These are phyloP conservation scores for Balanococcus diminutus DNA, from an alignment of 2,888 invertebrate species.

Conservation along the genomic window DNA sequence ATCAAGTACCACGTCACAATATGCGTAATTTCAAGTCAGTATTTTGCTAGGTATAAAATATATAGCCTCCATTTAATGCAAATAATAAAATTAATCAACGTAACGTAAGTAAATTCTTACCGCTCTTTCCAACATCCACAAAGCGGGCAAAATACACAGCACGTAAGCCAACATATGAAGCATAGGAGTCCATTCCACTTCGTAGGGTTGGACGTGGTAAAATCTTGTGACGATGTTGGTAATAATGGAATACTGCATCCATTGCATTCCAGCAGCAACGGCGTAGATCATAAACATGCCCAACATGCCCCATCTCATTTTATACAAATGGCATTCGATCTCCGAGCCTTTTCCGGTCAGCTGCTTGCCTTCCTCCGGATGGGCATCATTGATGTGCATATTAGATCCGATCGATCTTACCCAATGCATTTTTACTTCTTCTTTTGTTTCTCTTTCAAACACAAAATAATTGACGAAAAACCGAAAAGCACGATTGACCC, in stretches of 20 bases:
- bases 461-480: conserved; percentile 4
- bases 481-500: conserved; percentile 32
- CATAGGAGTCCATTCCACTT: conserved; percentile 97
- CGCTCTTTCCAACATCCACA: conserved; percentile 91
- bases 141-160: conserved; percentile 95
- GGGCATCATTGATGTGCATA: neutral
- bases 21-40: too few relatives aligned
- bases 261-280: conserved; percentile 91
- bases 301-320: conserved; percentile 83
- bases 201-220: conserved; percentile 72
- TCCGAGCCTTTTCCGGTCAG: neutral
- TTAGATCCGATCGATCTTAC: neutral
- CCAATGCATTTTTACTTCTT: neutral
- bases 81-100: too few relatives aligned
- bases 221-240: conserved; percentile 80
- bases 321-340: conserved; percentile 70
- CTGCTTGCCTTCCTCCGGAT: conserved; percentile 42
- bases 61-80: too few relatives aligned
- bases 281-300: conserved; percentile 87
- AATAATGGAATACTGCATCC: conserved; percentile 96
- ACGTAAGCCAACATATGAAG: conserved; percentile 97
- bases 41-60: too few relatives aligned
- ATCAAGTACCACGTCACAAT: neutral
- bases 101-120: conserved; percentile 67
- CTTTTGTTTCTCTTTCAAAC: neutral